Evolutionary conservation across 2,797 vertebrate genomes (phyloP).

Genomic region (Margarornis squamiger): DNA sequence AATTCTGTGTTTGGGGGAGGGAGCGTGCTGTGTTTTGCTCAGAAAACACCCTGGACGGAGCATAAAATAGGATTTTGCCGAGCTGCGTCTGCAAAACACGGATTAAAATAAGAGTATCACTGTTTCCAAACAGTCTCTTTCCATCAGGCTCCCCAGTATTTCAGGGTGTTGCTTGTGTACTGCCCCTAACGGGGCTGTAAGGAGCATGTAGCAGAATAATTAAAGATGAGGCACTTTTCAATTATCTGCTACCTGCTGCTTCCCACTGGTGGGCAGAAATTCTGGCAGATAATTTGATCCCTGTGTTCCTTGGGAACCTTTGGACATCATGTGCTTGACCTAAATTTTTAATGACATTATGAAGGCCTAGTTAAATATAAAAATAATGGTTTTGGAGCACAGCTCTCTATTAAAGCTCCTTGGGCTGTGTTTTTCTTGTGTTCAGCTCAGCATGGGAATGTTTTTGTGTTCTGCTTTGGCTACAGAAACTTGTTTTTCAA

Average conservation of each 20-base stretch:
- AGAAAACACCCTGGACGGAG: not conserved
- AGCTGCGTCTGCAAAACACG: not conserved
- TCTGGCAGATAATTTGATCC: constrained; percentile 35
- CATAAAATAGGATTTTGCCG: not conserved
- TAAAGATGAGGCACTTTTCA: constrained; percentile 66
- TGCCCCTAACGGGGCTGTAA: constrained; percentile 9
- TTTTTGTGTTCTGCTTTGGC: constrained; percentile 17
- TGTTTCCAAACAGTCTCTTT: not conserved
- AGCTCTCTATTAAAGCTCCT: constrained; percentile 11
- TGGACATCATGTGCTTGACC: constrained; percentile 26
- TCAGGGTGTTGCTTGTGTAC: not conserved
- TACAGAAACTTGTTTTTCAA: not conserved
- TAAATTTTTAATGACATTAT: constrained; percentile 38
- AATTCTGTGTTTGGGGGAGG: not conserved
- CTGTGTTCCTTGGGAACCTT: constrained; percentile 30
- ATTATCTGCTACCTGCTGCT: constrained; percentile 72
- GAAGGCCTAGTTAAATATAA: constrained; percentile 38
- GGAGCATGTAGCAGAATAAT: constrained; percentile 54
- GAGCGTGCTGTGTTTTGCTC: not conserved
- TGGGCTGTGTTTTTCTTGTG: constrained; percentile 38
- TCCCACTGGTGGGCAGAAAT: constrained; percentile 38
- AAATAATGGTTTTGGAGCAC: not conserved
- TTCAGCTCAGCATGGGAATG: not conserved
- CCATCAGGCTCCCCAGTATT: not conserved
- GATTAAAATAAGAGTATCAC: not conserved